These are phyloP conservation scores for Oncorhynchus kisutch DNA, from an alignment of 2,113 vertebrate genomes.

Conservation along the genomic window DNA sequence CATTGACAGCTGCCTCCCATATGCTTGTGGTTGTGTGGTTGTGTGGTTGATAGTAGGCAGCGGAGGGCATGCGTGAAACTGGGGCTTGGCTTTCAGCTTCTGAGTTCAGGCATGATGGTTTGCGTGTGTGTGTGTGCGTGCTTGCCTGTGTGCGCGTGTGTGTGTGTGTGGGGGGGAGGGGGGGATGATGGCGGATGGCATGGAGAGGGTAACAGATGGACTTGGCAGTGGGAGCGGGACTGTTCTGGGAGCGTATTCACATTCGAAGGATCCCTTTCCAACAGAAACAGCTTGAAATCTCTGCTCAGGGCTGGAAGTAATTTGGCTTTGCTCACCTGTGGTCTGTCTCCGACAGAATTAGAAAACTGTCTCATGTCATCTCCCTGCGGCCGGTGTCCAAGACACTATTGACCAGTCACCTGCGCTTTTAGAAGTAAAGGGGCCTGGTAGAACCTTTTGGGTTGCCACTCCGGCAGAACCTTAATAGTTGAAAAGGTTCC, in stretches of 20 bases:
- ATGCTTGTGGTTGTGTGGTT: too few species aligned
- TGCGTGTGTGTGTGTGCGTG: background rate
- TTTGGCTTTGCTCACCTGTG: conserved; percentile 29
- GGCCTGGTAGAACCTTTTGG: too few species aligned
- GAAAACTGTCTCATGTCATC: background rate
- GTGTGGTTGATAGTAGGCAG: too few species aligned
- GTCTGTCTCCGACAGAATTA: background rate
- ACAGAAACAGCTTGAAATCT: conserved; percentile 53
- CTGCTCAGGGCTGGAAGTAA: conserved; percentile 1
- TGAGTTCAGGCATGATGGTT: background rate
- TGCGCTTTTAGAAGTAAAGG: too few species aligned
- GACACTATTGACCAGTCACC: background rate
- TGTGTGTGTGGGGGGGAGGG: background rate
- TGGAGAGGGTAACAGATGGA: conserved; percentile 59
- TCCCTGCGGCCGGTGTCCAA: too few species aligned
- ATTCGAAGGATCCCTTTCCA: conserved; percentile 20
- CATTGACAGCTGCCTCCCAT: background rate
- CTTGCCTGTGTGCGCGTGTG: background rate
- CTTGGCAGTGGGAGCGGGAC: conserved; percentile 16
- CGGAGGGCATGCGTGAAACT: background rate
- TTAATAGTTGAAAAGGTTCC: too few species aligned
- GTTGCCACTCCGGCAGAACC: too few species aligned
- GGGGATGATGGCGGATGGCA: conserved; percentile 10
- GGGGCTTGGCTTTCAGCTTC: background rate
- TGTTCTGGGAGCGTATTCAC: conserved; percentile 15